A percentile compares a stretch with the other conserved stretches of the same genome.
Conservation (phyloP, 1,140 invertebrate genomes). For the Orius insidiosus region DNA sequence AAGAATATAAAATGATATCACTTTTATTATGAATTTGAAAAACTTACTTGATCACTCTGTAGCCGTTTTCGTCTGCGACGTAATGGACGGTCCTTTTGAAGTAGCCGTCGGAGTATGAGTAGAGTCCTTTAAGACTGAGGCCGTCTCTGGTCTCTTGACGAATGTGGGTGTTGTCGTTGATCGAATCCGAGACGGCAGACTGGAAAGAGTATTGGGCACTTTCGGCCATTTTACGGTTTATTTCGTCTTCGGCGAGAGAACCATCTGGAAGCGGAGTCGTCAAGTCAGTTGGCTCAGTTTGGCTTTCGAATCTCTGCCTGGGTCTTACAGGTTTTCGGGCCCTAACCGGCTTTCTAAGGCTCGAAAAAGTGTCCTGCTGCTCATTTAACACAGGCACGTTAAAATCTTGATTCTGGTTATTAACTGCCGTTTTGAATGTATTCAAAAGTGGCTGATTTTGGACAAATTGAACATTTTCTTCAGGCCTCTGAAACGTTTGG, state of each 20-base stretch:
- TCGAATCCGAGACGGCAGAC: conserved; percentile 30
- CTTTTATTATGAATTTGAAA: conserved; percentile 1
- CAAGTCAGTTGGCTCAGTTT: too few relatives aligned
- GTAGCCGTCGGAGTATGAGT: conserved; percentile 38
- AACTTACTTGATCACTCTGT: conserved; percentile 33
- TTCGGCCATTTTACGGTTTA: conserved; percentile 13
- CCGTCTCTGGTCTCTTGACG: conserved; percentile 33
- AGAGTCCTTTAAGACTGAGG: conserved; percentile 30
- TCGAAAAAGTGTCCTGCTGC: too few relatives aligned
- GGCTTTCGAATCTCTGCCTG: too few relatives aligned
- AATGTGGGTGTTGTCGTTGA: conserved; percentile 29
- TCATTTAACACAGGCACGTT: too few relatives aligned
- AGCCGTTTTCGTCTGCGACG: conserved; percentile 38
- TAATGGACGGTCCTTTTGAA: conserved; percentile 34
- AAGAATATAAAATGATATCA: conserved; percentile 13
- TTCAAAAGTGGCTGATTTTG: too few relatives aligned
- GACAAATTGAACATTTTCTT: too few relatives aligned
- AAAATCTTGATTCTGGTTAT: too few relatives aligned
- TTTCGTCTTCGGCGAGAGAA: background rate
- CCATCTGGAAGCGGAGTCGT: background rate
- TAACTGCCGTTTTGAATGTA: too few relatives aligned
- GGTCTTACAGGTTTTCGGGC: too few relatives aligned
- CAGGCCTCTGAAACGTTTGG: too few relatives aligned
- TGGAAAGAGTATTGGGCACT: conserved; percentile 30
- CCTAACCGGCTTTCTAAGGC: too few relatives aligned